phyloP scores from a whole-genome alignment of 1,140 invertebrate species.

The Drosophila ercepeae region DNA sequence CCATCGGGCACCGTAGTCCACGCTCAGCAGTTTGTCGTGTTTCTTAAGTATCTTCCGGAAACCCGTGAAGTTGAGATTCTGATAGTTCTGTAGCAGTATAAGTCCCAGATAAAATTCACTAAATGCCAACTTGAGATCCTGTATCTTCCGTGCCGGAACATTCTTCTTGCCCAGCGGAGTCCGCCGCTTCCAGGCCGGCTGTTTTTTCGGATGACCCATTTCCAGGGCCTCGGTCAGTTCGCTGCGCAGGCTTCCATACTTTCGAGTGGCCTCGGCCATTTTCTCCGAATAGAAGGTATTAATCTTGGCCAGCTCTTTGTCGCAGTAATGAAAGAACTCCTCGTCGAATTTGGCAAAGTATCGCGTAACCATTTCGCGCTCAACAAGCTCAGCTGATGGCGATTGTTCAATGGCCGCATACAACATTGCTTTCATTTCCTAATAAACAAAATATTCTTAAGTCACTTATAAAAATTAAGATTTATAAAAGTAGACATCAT shows the following conservation, averaged over 20 bases:
- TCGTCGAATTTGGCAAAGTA: constrained; percentile 94
- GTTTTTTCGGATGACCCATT: constrained; percentile 81
- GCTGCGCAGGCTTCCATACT: constrained; percentile 90
- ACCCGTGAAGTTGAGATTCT: constrained; percentile 95
- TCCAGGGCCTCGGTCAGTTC: constrained; percentile 87
- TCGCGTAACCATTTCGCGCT: constrained; percentile 87
- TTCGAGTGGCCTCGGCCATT: constrained; percentile 93
- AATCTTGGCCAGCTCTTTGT: constrained; percentile 93
- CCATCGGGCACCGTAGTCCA: constrained; percentile 89
- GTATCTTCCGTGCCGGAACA: constrained; percentile 88
- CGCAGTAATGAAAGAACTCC: constrained; percentile 93
- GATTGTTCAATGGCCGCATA: constrained; percentile 90
- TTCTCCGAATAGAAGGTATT: constrained; percentile 96
- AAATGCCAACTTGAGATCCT: constrained; percentile 95
- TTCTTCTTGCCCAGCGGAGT: constrained; percentile 85
- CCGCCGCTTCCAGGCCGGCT: constrained; percentile 84
- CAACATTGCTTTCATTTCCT: constrained; percentile 91
- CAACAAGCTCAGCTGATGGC: constrained; percentile 88
- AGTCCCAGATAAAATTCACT: constrained; percentile 96
- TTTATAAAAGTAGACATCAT: no score
- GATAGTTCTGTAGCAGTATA: constrained; percentile 90
- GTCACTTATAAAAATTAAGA: no score
- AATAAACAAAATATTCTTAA: constrained; percentile 5
- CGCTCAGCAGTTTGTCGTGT: constrained; percentile 92
- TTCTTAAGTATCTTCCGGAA: constrained; percentile 97